phyloP scores from a whole-genome alignment of 2,113 vertebrate species.

The Chamaetylas fuelleborni region DNA sequence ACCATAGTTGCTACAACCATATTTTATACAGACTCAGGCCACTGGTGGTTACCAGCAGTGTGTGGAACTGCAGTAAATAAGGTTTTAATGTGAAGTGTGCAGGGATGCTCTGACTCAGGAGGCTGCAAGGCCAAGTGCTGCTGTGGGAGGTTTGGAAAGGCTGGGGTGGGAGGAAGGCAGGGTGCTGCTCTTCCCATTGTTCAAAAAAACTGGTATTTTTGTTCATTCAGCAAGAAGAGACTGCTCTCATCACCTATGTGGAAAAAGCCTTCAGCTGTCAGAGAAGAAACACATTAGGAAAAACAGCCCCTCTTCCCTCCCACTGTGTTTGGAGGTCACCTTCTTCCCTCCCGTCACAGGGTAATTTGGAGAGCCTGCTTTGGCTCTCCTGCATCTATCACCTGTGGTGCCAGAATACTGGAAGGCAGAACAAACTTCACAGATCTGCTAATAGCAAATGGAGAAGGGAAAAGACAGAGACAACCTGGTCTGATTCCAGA shows the following conservation, averaged over 20 bases:
- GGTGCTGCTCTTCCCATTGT: neutral
- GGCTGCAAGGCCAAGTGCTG: neutral
- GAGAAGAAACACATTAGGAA: neutral
- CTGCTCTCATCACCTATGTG: neutral
- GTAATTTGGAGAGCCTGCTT: neutral
- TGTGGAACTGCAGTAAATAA: neutral
- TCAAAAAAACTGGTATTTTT: neutral
- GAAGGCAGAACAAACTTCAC: neutral
- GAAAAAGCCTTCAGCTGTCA: neutral
- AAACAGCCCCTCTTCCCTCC: neutral
- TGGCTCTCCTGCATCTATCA: neutral
- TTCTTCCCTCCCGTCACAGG: neutral
- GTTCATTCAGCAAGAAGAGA: neutral
- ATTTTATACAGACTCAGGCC: neutral
- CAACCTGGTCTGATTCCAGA: neutral
- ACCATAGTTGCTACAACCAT: neutral
- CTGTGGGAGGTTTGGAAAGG: neutral
- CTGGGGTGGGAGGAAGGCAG: neutral
- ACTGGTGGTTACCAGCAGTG: neutral
- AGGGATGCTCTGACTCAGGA: neutral
- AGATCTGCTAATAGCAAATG: neutral
- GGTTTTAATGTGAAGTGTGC: neutral
- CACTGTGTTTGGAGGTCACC: constrained; percentile 18
- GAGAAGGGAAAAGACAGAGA: neutral
- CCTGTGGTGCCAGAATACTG: neutral